Evolutionary conservation across 92 coral and sea anemone species (phyloP).

Genomic region (Micromussa lordhowensis): DNA sequence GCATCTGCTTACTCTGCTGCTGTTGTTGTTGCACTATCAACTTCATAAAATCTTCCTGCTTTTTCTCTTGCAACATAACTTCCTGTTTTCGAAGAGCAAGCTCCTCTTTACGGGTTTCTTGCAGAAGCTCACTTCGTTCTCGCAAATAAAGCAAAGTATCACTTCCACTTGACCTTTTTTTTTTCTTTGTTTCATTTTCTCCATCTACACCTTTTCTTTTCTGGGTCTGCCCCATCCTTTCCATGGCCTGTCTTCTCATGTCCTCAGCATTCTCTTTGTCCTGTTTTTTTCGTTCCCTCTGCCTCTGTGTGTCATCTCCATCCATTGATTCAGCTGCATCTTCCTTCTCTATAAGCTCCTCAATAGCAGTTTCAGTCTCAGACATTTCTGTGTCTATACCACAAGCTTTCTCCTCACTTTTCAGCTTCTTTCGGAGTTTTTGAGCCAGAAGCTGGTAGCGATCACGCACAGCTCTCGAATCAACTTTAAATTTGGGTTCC

Average conservation of each 20-base stretch:
- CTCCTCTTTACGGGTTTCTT: conserved; percentile 13
- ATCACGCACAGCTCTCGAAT: conserved; percentile 66
- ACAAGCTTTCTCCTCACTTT: conserved; percentile 55
- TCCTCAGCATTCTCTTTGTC: conserved; percentile 15
- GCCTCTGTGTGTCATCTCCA: not conserved
- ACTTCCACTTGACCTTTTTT: too few species aligned
- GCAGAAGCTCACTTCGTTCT: conserved; percentile 14
- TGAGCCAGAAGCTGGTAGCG: conserved; percentile 56
- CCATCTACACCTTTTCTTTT: conserved; percentile 4
- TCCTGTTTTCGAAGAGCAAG: conserved; percentile 4
- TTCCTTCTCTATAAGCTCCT: conserved; percentile 54
- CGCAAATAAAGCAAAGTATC: conserved; percentile 14
- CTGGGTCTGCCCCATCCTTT: not conserved
- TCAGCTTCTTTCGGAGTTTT: conserved; percentile 40
- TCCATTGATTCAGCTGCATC: conserved; percentile 4
- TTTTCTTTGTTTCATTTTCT: not conserved
- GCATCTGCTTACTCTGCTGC: conserved; percentile 28
- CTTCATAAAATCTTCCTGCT: conserved; percentile 47
- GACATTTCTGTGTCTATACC: conserved; percentile 60
- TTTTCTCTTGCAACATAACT: conserved; percentile 35
- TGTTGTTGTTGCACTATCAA: conserved; percentile 43
- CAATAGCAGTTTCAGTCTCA: conserved; percentile 51
- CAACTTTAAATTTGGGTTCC: conserved; percentile 55
- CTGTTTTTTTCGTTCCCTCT: not conserved
- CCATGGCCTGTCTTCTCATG: not conserved